Conservation (phyloP, 1,140 invertebrate genomes). For the Oreohelix idahoensis region DNA sequence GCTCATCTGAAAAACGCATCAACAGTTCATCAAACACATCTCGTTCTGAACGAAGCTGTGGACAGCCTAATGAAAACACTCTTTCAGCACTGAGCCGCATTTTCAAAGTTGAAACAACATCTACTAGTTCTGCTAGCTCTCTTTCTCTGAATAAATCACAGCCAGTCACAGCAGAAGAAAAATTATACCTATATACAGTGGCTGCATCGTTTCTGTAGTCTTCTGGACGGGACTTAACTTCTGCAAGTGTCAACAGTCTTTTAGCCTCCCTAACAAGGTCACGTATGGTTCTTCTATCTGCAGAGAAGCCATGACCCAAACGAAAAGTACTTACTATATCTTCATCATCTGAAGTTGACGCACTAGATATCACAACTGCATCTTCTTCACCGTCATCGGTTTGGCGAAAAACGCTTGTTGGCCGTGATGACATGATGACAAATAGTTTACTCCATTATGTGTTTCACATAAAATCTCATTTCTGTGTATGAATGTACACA, state of each 20-base stretch:
- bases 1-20: constrained; percentile 20
- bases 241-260: constrained; percentile 6
- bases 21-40: constrained; percentile 29
- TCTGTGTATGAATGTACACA: no score
- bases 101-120: background rate
- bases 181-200: background rate
- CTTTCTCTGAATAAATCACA: constrained; percentile 24
- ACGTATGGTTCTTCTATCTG: background rate
- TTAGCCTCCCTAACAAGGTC: background rate
- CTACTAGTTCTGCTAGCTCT: constrained; percentile 1
- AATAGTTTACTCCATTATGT: no score
- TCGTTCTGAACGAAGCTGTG: constrained; percentile 19
- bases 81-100: constrained; percentile 16
- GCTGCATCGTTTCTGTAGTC: background rate
- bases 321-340: background rate
- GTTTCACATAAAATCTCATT: no score
- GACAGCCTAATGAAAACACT: constrained; percentile 25
- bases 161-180: constrained; percentile 11
- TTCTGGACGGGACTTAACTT: constrained; percentile 17
- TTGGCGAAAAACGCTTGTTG: background rate
- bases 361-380: background rate
- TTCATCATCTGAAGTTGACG: background rate
- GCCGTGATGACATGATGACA: background rate
- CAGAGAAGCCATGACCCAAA: background rate
- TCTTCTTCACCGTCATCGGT: background rate